Conservation (phyloP, 2,113 vertebrate genomes). For the Setophaga petechia region DNA sequence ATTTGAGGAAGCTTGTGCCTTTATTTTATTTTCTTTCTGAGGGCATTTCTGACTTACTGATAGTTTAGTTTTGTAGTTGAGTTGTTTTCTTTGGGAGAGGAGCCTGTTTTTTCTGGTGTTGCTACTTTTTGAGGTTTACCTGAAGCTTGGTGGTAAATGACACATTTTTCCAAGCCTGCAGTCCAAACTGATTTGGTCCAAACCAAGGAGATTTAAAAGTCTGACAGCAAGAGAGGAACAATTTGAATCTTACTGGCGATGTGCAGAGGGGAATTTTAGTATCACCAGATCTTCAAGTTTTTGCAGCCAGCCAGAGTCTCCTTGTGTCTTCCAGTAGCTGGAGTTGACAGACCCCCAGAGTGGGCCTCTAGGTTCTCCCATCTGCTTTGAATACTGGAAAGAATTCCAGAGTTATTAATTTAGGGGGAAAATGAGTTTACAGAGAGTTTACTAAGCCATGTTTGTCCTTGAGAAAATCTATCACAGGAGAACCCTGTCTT, state of each 20-base stretch:
- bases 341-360: not conserved
- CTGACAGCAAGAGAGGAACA: not conserved
- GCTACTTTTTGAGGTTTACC: not conserved
- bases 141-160: not conserved
- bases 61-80: not conserved
- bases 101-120: not conserved
- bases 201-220: not conserved
- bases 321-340: not conserved
- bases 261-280: not conserved
- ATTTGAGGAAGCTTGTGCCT: not conserved
- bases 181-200: not conserved
- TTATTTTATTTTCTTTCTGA: not conserved
- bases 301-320: not conserved
- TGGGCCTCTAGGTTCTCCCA: not conserved
- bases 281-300: not conserved
- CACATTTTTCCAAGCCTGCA: not conserved
- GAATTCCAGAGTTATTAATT: not conserved
- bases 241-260: not conserved
- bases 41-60: not conserved
- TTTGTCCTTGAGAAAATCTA: not conserved
- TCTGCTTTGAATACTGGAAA: not conserved
- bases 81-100: not conserved
- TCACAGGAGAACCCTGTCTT: fast-evolving
- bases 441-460: not conserved
- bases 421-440: not conserved